These are phyloP conservation scores for Ammodytes marinus DNA, from an alignment of 2,113 vertebrate species.

Conservation along the genomic window DNA sequence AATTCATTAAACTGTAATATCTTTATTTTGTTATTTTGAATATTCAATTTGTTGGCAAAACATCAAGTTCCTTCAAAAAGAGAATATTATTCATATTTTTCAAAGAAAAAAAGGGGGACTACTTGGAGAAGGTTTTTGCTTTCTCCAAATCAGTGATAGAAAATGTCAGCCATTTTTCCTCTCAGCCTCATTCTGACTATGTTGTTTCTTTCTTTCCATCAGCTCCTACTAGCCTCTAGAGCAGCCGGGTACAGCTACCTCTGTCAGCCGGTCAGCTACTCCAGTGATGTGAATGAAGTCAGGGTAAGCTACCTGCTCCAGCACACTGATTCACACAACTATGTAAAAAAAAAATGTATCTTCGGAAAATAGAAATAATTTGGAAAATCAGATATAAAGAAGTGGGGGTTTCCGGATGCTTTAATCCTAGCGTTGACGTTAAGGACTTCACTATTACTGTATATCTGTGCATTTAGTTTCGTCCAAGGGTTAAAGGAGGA, in stretches of 20 bases:
- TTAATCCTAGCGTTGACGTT: conserved; percentile 18
- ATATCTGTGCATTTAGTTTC: not conserved
- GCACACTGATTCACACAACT: not conserved
- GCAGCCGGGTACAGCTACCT: conserved; percentile 97
- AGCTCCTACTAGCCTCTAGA: conserved; percentile 94
- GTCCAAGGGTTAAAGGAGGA: not conserved
- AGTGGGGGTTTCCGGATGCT: not conserved
- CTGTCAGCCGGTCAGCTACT: conserved; percentile 97
- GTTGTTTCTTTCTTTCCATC: conserved; percentile 56
- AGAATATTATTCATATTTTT: not conserved
- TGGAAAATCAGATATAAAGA: not conserved
- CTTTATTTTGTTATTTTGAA: not conserved
- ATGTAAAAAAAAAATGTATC: not conserved
- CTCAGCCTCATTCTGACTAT: conserved; percentile 27
- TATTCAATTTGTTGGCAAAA: not conserved
- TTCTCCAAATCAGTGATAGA: not conserved
- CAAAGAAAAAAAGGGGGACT: too few relatives aligned
- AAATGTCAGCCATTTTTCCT: not conserved
- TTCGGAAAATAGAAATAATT: not conserved
- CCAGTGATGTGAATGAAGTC: conserved; percentile 96
- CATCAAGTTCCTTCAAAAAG: not conserved
- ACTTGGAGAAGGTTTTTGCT: not conserved
- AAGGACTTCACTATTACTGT: conserved; percentile 24
- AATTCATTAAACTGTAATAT: too few relatives aligned
- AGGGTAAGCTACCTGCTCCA: conserved; percentile 87